Evolutionary conservation across 2,797 vertebrate genomes (phyloP).

Genomic region (Sarcoramphus papa): DNA sequence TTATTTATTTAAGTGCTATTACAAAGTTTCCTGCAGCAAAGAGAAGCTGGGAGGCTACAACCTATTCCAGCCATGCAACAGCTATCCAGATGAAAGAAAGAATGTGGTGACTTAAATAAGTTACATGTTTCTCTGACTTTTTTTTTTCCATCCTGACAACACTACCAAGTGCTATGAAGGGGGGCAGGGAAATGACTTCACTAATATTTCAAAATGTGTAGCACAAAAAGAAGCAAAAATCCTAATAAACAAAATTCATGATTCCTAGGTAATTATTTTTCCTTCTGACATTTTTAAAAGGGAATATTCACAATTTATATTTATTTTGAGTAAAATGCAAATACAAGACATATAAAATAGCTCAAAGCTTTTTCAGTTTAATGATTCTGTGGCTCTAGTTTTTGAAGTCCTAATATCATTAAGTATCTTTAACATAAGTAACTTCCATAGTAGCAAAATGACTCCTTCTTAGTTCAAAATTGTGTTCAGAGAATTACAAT

Average conservation of each 20-base stretch:
- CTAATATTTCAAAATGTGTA: background rate
- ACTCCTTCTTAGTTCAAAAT: conserved; percentile 26
- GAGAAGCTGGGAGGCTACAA: conserved; percentile 68
- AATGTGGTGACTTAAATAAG: background rate
- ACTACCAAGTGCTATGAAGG: background rate
- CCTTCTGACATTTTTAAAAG: background rate
- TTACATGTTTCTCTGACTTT: background rate
- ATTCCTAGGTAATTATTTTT: conserved; percentile 10
- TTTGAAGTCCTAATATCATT: conserved; percentile 3
- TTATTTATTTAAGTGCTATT: conserved; percentile 84
- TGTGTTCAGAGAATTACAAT: background rate
- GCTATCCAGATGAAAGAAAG: conserved; percentile 6
- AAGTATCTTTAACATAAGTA: conserved; percentile 39
- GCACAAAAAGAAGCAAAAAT: background rate
- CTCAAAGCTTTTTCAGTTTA: conserved; percentile 5
- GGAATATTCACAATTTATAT: background rate
- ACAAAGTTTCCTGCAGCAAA: conserved; percentile 90
- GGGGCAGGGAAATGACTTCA: background rate
- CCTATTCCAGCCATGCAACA: conserved; percentile 1
- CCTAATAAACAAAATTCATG: background rate
- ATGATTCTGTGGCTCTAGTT: background rate
- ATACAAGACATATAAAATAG: background rate
- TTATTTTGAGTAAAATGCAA: conserved; percentile 20
- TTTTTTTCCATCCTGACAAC: background rate
- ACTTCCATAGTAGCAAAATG: background rate